These are phyloP conservation scores for Conus canariensis DNA, from an alignment of 2,888 invertebrate genomes.

Conservation along the genomic window DNA sequence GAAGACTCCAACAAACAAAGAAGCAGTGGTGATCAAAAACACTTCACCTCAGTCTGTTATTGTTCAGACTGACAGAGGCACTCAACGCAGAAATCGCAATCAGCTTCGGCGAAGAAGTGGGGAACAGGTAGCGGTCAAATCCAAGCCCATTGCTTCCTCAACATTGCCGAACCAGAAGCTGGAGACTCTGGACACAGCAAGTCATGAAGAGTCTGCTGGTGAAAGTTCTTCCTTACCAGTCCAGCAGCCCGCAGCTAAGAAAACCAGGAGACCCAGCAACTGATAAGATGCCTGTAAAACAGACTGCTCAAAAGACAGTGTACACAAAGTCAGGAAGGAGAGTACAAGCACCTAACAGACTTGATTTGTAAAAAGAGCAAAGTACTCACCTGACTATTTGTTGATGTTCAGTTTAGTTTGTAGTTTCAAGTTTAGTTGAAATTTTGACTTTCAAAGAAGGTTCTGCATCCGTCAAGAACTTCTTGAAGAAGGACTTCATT, in stretches of 20 bases:
- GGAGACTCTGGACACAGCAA: background rate
- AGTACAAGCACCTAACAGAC: constrained; percentile 28
- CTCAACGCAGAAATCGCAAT: too few relatives aligned
- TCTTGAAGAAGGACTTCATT: too few relatives aligned
- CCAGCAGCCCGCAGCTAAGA: background rate
- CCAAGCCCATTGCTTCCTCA: background rate
- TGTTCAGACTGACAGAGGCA: too few relatives aligned
- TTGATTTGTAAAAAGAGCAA: constrained; percentile 15
- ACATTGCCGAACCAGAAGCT: constrained; percentile 12
- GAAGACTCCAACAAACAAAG: too few relatives aligned
- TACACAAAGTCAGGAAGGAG: constrained; percentile 15
- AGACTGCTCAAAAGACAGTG: background rate
- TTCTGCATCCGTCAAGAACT: constrained; percentile 17
- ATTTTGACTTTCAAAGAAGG: background rate
- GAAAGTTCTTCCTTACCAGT: background rate
- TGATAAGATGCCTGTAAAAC: constrained; percentile 13
- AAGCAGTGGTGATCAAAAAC: too few relatives aligned
- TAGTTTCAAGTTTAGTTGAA: constrained; percentile 6
- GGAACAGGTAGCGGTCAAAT: too few relatives aligned
- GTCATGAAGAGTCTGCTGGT: background rate
- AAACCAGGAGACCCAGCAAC: constrained; percentile 10
- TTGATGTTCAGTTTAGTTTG: constrained; percentile 6
- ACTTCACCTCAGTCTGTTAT: too few relatives aligned
- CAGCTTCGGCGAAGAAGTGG: too few relatives aligned
- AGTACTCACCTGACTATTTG: constrained; percentile 22